A percentile compares a stretch with the other conserved stretches of the same genome.
These are phyloP conservation scores for Marcusenius ussheri DNA, from an alignment of 2,113 vertebrate genomes.

Conservation along the genomic window DNA sequence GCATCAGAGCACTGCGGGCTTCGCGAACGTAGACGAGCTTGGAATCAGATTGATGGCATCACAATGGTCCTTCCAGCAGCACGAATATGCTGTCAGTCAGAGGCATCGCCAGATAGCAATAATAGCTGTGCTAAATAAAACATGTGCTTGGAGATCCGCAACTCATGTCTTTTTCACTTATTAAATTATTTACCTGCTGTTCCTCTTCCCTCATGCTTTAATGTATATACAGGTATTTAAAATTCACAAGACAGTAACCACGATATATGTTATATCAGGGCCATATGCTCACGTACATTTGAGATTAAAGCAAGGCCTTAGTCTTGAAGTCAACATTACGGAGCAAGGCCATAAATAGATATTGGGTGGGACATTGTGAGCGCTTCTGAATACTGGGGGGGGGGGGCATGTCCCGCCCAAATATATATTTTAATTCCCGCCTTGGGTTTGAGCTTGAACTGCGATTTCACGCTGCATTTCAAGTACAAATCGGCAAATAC, in stretches of 20 bases:
- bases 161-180: background rate
- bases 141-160: background rate
- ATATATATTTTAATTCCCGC: too few relatives aligned
- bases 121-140: background rate
- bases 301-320: background rate
- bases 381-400: too few relatives aligned
- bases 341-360: too few relatives aligned
- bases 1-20: background rate
- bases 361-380: too few relatives aligned
- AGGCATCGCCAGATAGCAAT: background rate
- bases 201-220: background rate
- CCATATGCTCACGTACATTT: background rate
- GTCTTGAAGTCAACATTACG: background rate
- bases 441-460: background rate
- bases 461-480: background rate
- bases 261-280: background rate
- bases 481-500: background rate
- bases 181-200: background rate
- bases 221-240: background rate
- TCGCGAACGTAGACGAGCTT: background rate
- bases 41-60: background rate
- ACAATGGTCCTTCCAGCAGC: background rate
- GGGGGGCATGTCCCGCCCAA: too few relatives aligned
- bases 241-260: background rate
- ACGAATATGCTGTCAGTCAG: background rate